Evolutionary conservation across 2,113 vertebrate species (phyloP).

Genomic region (Chaetodon auriga): DNA sequence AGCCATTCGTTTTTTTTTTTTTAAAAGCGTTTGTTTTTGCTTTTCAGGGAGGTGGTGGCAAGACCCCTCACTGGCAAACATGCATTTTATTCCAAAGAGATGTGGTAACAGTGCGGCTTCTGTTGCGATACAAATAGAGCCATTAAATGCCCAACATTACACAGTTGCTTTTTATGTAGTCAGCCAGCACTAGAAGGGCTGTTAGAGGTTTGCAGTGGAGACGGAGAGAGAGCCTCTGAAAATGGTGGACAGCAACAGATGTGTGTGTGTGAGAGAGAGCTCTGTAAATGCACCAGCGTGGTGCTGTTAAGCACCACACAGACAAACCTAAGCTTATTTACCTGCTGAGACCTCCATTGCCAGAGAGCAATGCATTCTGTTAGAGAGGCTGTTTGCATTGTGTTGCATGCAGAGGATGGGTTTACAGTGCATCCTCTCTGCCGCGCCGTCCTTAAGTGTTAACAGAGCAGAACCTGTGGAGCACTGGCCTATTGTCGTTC

Average conservation of each 20-base stretch:
- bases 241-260: conserved; percentile 65
- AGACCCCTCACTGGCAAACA: not conserved
- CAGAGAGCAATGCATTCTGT: conserved; percentile 40
- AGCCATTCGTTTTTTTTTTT: conserved; percentile 8
- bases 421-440: conserved; percentile 4
- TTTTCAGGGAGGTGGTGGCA: not conserved
- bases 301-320: conserved; percentile 45
- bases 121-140: conserved; percentile 44
- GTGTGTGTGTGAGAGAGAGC: conserved; percentile 6
- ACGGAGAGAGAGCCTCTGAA: conserved; percentile 33
- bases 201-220: conserved; percentile 26
- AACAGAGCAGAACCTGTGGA: conserved; percentile 48
- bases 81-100: conserved; percentile 21
- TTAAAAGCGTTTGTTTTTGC: conserved; percentile 5
- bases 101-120: conserved; percentile 48
- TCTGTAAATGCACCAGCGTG: conserved; percentile 37
- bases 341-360: conserved; percentile 36
- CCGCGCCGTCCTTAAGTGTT: conserved; percentile 17
- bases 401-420: conserved; percentile 16
- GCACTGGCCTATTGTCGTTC: conserved; percentile 9
- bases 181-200: conserved; percentile 9
- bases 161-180: conserved; percentile 41
- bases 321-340: conserved; percentile 57
- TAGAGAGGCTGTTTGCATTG: conserved; percentile 37
- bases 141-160: conserved; percentile 36